Evolutionary conservation across 35 echinoderm and acorn worm genomes (phyloP), one percentile per base, ranked within the genome.

Genomic region (Chiridota heheva): DNA sequence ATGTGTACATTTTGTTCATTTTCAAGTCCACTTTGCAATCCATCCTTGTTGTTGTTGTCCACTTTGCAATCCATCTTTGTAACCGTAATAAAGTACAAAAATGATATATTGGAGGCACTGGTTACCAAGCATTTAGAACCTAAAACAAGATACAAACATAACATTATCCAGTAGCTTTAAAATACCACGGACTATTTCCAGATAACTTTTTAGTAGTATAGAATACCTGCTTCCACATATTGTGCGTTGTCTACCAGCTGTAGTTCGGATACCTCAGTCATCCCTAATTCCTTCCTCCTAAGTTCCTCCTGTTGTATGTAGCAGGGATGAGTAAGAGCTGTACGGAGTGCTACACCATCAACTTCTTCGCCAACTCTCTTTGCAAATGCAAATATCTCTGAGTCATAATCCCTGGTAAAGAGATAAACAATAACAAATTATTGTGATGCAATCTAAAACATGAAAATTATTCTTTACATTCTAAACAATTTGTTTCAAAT

Each of bases 321-420:
- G 40, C 82, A 75, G 31, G 36, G 22, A 46, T 92, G 67, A 4
- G 84, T 98, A 22, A 98, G 73, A 62, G 95, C 89, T 38, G 81
- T 76, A 18, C 85, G 66, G 17, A 98, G 31, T 3, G 85, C 86
- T 33, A 58, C 69, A 3, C 85, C 69, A 22, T 87, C 86, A 53
- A 98, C 83, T 24, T 98, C 85, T 49, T 98, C 95, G n/a, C 95
- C 95, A 30, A 98, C 40, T 15, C 95, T 70, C 73, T 92, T 90
- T n/a, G 84, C 81, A 71, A 98, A 98, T 10, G 89, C 95, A 81
- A 80, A 98, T 31, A 98, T 35, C 67, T 98, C 95, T 85, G 89
- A 91, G 42, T 81, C 66, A 56, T 98, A 98, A 84, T 98, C 86
- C 95, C 95, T 98, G 66, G 5, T 18, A 41, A 38, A 71, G 34